These are phyloP conservation scores for Umimayanthus kanabou DNA, from an alignment of 92 coral and sea anemone genomes.

Conservation along the genomic window DNA sequence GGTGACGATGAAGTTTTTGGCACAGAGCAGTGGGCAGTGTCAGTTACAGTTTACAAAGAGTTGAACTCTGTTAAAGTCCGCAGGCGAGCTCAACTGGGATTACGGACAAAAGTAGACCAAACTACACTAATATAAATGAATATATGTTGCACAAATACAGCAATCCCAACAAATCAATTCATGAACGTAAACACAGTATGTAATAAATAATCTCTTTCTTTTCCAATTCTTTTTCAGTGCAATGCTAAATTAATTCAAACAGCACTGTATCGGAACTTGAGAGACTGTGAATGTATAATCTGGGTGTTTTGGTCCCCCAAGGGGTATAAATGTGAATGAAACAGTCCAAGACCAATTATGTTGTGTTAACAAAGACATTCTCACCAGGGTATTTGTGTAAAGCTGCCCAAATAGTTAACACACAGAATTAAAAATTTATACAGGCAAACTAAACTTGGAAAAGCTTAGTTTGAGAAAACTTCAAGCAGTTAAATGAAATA, in stretches of 20 bases:
- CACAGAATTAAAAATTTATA: not conserved
- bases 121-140: not conserved
- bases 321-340: not conserved
- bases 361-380: not conserved
- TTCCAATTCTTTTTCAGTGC: conserved; percentile 11
- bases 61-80: not conserved
- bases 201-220: conserved; percentile 29
- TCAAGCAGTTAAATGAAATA: not conserved
- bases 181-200: conserved; percentile 1
- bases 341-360: not conserved
- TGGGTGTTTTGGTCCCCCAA: not conserved
- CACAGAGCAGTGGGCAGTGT: conserved; percentile 39
- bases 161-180: not conserved
- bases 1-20: conserved; percentile 26
- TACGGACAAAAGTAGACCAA: not conserved
- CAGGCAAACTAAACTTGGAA: not conserved
- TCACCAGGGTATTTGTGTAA: not conserved
- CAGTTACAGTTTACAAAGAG: not conserved
- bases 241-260: conserved; percentile 13
- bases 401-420: not conserved
- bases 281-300: conserved; percentile 9
- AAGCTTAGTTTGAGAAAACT: not conserved
- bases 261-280: not conserved
- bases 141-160: not conserved
- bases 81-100: not conserved